phyloP scores from a whole-genome alignment of 1,140 invertebrate genomes.

The Epicauta chinensis region DNA sequence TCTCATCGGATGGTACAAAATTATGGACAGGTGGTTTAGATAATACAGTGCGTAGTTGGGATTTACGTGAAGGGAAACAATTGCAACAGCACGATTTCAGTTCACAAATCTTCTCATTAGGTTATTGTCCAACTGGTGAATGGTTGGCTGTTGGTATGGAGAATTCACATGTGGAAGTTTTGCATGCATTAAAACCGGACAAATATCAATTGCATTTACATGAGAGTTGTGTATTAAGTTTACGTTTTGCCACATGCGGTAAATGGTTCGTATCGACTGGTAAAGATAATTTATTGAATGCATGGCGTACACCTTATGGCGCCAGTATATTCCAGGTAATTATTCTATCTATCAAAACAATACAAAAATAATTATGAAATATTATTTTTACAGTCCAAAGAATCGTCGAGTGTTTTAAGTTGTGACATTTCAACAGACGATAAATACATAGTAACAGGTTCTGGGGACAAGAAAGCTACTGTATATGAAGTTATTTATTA shows the following conservation, averaged over 20 bases:
- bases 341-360: not conserved
- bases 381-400: constrained; percentile 76
- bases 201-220: constrained; percentile 97
- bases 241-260: constrained; percentile 93
- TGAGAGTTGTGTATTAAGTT: constrained; percentile 95
- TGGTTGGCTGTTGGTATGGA: constrained; percentile 99
- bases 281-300: constrained; percentile 97
- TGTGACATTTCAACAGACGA: constrained; percentile 99
- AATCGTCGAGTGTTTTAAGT: constrained; percentile 95
- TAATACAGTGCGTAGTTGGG: constrained; percentile 90
- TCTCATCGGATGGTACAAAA: constrained; percentile 89
- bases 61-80: constrained; percentile 82
- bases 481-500: constrained; percentile 98
- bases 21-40: constrained; percentile 96
- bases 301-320: constrained; percentile 97
- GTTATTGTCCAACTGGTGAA: constrained; percentile 95
- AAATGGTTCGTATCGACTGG: constrained; percentile 99
- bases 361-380: constrained; percentile 1
- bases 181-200: constrained; percentile 90
- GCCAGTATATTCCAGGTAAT: constrained; percentile 96
- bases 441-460: constrained; percentile 98
- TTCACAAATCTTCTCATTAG: constrained; percentile 89
- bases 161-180: constrained; percentile 95
- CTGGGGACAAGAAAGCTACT: constrained; percentile 98
- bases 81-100: constrained; percentile 85